phyloP scores from a whole-genome alignment of 2,797 vertebrate species.

The Notolepis coatsorum region DNA sequence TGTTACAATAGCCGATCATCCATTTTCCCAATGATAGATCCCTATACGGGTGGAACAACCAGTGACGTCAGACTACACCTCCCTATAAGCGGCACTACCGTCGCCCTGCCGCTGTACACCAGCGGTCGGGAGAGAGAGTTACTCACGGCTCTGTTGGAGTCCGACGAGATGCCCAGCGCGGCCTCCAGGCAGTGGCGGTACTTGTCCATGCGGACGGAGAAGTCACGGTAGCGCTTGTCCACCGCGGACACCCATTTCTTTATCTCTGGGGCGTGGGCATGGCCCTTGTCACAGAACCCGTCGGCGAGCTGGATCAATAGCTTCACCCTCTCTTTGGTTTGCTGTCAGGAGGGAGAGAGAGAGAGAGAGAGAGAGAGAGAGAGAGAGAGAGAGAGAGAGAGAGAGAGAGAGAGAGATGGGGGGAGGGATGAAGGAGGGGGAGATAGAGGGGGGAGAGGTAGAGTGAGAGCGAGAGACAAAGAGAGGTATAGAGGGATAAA shows the following conservation, averaged over 20 bases:
- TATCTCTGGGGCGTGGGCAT: slow-evolving; percentile 97
- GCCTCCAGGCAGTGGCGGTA: slow-evolving; percentile 96
- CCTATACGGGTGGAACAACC: no score
- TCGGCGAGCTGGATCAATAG: slow-evolving; percentile 99
- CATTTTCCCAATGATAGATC: no score
- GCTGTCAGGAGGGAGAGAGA: slow-evolving; percentile 77
- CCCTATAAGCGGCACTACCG: no score
- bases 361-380: slow-evolving; percentile 27
- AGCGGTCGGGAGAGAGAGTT: neutral
- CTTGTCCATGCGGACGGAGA: slow-evolving; percentile 99
- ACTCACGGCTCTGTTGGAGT: slow-evolving; percentile 96
- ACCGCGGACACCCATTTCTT: slow-evolving; percentile 99
- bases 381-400: slow-evolving; percentile 46
- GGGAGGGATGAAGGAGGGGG: slow-evolving; percentile 8
- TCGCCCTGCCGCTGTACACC: neutral
- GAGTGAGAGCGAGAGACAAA: neutral
- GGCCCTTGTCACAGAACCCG: slow-evolving; percentile 99
- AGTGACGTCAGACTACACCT: no score
- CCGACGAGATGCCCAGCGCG: slow-evolving; percentile 95
- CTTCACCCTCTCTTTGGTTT: slow-evolving; percentile 99
- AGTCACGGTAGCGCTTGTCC: slow-evolving; percentile 99
- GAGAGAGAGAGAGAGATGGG: neutral
- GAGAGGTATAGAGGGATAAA: neutral
- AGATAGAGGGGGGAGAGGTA: slow-evolving; percentile 18
- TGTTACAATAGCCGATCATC: no score